Base-by-base conservation (phyloP, 2,888 invertebrate genomes). In the Sialis fuliginosa region DNA sequence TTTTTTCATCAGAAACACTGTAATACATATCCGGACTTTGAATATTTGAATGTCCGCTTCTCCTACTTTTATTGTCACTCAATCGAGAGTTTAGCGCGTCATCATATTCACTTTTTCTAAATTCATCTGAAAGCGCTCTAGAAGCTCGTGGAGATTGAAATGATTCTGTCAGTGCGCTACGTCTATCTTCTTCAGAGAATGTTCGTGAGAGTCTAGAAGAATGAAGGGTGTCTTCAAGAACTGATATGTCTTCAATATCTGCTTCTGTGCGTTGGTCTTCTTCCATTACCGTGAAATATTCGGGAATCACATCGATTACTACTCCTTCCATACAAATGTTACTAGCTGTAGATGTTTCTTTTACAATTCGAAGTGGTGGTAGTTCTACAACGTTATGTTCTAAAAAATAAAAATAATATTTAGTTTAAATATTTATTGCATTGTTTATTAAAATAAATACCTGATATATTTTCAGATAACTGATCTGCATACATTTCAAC, bases 401-500 rank as follows among this genome's bases (percentile, higher is more conserved):
- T 59, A 74, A 66, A 45, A 58, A 50, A 51, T 37, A 37, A 10
- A 10, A 6, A 12, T 37, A 10, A 10, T 6, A 2, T 6, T 37
- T 37, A 10, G 7, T 5, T 6, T 7, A 37, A 6, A 13, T 10
- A n/a, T 32, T 44, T 44, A 45, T 9, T 33, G 8, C 42, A 37
- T 10, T 6, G 6, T 6, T 10, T 37, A 12, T 37, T 37, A 6
- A 7, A 37, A 37, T 37, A 52, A 55, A 60, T 60, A 75, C 75
- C 76, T 53, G 77, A 72, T 8, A 90, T 81, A 59, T 90, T 84
- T 66, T 91, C 90, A 1, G 90, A 90, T 48, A 90, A 70, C 63
- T 91, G 89, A 60, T 91, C 89, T 0, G 91, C 91, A 58, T 90
- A 91, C 88, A 91, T 90, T 71, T 91, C 90, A 0, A 90, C 83